phyloP scores from a whole-genome alignment of 2,888 invertebrate genomes.

The Cyrtodaria siliqua region DNA sequence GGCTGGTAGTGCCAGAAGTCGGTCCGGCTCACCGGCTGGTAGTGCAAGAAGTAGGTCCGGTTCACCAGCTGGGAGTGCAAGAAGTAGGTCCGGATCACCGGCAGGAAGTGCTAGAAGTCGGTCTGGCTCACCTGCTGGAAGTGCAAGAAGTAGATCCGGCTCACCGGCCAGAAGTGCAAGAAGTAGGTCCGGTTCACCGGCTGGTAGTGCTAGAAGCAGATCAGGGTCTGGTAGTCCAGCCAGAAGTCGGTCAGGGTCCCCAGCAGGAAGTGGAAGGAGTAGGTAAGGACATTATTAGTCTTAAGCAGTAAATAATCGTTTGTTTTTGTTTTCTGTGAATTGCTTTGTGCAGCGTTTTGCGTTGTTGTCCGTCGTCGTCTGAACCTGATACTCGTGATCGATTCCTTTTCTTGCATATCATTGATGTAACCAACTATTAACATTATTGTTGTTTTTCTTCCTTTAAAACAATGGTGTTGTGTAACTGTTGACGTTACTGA shows the following conservation, averaged over 20 bases:
- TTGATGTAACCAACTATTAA: too few species aligned
- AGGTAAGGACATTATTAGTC: too few species aligned
- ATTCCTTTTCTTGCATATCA: too few species aligned
- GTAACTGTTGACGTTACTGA: too few species aligned
- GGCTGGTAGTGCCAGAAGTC: constrained; percentile 19
- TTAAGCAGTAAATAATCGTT: too few species aligned
- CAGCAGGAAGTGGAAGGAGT: constrained; percentile 52
- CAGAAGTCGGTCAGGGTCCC: constrained; percentile 34
- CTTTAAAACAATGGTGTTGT: too few species aligned
- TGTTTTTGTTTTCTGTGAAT: too few species aligned
- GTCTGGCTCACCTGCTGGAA: constrained; percentile 31
- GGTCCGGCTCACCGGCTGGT: constrained; percentile 45
- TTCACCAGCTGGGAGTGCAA: constrained; percentile 27
- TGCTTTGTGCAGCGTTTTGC: too few species aligned
- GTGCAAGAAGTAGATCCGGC: constrained; percentile 34
- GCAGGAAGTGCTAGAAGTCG: constrained; percentile 47
- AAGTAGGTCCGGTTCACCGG: constrained; percentile 16
- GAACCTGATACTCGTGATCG: too few species aligned
- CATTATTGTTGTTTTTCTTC: too few species aligned
- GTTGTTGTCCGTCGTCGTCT: too few species aligned
- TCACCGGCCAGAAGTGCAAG: constrained; percentile 51
- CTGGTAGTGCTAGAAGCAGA: constrained; percentile 53
- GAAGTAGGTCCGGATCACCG: constrained; percentile 59
- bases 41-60: constrained; percentile 53
- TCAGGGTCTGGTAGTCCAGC: constrained; percentile 52